Evolutionary conservation across 2,797 vertebrate genomes (phyloP), one percentile per base, ranked within the genome.

Genomic region (Garrulus glandarius): DNA sequence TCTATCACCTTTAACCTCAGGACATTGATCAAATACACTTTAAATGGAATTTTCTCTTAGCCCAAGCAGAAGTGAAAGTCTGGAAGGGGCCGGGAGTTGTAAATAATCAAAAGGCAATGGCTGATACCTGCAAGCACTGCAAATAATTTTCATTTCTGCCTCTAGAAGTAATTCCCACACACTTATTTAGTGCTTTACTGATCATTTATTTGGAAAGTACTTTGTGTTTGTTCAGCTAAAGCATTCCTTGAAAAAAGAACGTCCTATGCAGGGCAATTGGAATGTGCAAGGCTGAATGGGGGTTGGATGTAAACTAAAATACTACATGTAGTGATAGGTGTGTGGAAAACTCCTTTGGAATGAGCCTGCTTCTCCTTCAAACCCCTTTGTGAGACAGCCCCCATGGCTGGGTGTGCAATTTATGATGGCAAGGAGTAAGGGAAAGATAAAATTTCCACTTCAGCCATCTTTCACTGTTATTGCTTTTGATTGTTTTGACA

Each of bases 401-500:
- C 75, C 41, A 21, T 1, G 17, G 67, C 90, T 74, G 41, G 34
- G 20, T 4, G 2, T 43, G 74, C 56, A 29, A 64, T 94, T 92
- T 89, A 90, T 22, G 83, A 71, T 3, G 11, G 72, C 67, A 82
- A 77, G 39, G 75, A 93, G 56, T 11, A 72, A 83, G 52, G 84
- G 52, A 50, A 71, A 74, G 64, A 82, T 20, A 86, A 68, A 80
- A 87, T n/a, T 92, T 91, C 60, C 57, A 74, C 39, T 68, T 61
- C 50, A 75, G 61, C 76, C 84, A 81, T 55, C 76, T 84, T 76
- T 77, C 81, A 81, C 43, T 53, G 46, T 92, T 87, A 91, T 1
- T 75, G 72, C 68, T 91, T 89, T 87, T 57, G 77, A 77, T 80
- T 91, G 57, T 79, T 94, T 80, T 55, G 69, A 88, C 70, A 91